Percentiles rank a stretch among this genome's conserved stretches.
phyloP scores from a whole-genome alignment of 2,888 invertebrate species.

The Cheilosia grossa region DNA sequence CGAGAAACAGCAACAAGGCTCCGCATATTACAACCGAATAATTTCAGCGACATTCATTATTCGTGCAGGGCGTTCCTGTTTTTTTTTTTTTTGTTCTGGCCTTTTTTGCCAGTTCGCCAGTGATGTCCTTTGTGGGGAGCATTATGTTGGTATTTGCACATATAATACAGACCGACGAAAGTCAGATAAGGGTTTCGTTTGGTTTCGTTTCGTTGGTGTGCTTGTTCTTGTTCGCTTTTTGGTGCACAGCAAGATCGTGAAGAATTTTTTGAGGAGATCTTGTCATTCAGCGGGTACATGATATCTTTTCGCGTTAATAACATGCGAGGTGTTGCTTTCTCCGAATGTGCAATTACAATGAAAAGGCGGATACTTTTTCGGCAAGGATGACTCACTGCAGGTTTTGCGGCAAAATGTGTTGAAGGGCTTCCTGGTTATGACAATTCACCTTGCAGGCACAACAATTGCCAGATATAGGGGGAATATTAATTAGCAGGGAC shows the following conservation, averaged over 20 bases:
- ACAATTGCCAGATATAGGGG: too few species aligned
- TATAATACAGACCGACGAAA: conserved; percentile 48
- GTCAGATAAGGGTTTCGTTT: conserved; percentile 57
- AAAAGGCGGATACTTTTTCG: conserved; percentile 16
- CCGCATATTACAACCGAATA: conserved; percentile 74
- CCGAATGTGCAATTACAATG: conserved; percentile 57
- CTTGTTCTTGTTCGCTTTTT: conserved; percentile 20
- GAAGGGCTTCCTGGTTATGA: neutral
- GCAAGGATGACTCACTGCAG: conserved; percentile 13
- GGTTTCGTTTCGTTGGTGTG: too few species aligned
- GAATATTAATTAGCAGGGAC: too few species aligned
- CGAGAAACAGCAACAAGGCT: conserved; percentile 58
- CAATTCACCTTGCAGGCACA: too few species aligned
- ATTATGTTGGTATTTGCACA: conserved; percentile 64
- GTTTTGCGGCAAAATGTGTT: neutral
- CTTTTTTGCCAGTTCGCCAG: conserved; percentile 19
- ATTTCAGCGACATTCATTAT: conserved; percentile 73
- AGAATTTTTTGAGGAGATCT: conserved; percentile 71
- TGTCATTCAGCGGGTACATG: conserved; percentile 63
- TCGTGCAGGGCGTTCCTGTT: conserved; percentile 65
- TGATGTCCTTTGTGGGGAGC: conserved; percentile 64
- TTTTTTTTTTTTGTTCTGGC: conserved; percentile 30
- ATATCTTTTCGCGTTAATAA: conserved; percentile 56
- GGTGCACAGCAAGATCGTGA: conserved; percentile 51
- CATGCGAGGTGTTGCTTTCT: conserved; percentile 61